phyloP scores from a whole-genome alignment of 2,113 vertebrate species.

The Ramphastos sulfuratus region DNA sequence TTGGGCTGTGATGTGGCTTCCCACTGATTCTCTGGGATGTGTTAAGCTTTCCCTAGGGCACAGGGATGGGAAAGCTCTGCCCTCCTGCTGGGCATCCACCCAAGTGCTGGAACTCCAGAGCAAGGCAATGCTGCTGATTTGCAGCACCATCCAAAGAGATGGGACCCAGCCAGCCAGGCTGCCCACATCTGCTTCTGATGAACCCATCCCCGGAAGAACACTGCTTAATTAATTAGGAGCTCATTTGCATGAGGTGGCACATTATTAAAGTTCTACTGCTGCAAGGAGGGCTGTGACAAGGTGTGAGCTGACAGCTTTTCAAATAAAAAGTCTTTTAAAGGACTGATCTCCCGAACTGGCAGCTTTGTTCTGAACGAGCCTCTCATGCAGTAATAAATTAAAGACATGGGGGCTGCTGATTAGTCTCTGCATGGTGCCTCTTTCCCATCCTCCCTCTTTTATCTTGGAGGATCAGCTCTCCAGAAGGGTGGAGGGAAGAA shows the following conservation, averaged over 20 bases:
- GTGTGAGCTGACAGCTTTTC: conserved; percentile 71
- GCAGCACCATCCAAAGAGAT: background rate
- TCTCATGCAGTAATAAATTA: conserved; percentile 62
- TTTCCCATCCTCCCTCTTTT: background rate
- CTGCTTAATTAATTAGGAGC: conserved; percentile 79
- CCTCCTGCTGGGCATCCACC: background rate
- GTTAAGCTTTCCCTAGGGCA: background rate
- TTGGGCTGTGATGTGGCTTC: background rate
- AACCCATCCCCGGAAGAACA: conserved; percentile 69
- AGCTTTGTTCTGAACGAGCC: conserved; percentile 64
- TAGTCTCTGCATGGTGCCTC: conserved; percentile 13
- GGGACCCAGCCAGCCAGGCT: background rate
- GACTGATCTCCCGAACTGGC: conserved; percentile 46
- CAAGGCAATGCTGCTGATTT: background rate
- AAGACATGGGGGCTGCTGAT: conserved; percentile 31
- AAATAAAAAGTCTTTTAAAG: conserved; percentile 62
- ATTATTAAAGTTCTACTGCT: conserved; percentile 71
- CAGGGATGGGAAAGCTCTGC: background rate
- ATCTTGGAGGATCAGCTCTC: background rate
- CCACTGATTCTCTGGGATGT: rapidly evolving
- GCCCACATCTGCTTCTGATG: conserved; percentile 56
- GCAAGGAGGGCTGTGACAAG: conserved; percentile 62
- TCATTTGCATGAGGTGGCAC: conserved; percentile 76
- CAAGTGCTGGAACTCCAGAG: background rate
- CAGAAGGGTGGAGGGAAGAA: background rate